A percentile compares a stretch with the other conserved stretches of the same genome.
Evolutionary conservation across 2,888 invertebrate genomes (phyloP).

Genomic region (Salpingus planirostris): DNA sequence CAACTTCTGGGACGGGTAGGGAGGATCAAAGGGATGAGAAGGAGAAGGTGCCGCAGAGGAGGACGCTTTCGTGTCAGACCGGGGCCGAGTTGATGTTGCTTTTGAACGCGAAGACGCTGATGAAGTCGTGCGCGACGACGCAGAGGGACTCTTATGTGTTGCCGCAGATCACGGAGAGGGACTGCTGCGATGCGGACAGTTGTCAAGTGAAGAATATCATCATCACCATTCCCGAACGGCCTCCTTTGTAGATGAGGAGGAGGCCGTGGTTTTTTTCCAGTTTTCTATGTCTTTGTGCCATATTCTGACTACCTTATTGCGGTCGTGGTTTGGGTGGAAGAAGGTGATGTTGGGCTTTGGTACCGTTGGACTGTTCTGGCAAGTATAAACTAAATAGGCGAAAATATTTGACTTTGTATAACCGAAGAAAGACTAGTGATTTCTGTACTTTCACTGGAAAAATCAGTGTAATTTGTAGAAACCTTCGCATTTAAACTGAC

Average conservation of each 20-base stretch:
- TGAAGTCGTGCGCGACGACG: constrained; percentile 20
- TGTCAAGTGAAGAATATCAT: constrained; percentile 42
- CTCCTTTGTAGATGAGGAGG: constrained; percentile 3
- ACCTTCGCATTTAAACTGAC: too few relatives aligned
- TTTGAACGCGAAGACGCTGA: constrained; percentile 28
- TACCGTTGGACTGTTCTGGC: too few relatives aligned
- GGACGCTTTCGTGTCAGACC: constrained; percentile 41
- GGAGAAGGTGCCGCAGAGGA: constrained; percentile 26
- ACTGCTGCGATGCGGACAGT: constrained; percentile 36
- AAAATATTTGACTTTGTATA: too few relatives aligned
- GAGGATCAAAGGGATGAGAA: constrained; percentile 4
- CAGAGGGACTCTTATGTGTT: constrained; percentile 6
- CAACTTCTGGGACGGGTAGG: constrained; percentile 14
- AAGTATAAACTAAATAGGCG: too few relatives aligned
- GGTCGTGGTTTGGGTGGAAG: too few relatives aligned
- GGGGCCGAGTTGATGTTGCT: constrained; percentile 36
- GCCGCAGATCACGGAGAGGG: constrained; percentile 32
- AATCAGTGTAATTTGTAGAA: too few relatives aligned
- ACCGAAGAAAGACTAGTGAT: too few relatives aligned
- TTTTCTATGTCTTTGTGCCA: background rate
- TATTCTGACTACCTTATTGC: too few relatives aligned
- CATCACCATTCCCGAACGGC: constrained; percentile 32
- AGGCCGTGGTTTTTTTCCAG: background rate
- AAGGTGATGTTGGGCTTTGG: too few relatives aligned
- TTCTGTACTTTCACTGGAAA: too few relatives aligned